These are phyloP conservation scores for Cecropterus lyciades DNA, from an alignment of 1,140 invertebrate species.

Conservation along the genomic window DNA sequence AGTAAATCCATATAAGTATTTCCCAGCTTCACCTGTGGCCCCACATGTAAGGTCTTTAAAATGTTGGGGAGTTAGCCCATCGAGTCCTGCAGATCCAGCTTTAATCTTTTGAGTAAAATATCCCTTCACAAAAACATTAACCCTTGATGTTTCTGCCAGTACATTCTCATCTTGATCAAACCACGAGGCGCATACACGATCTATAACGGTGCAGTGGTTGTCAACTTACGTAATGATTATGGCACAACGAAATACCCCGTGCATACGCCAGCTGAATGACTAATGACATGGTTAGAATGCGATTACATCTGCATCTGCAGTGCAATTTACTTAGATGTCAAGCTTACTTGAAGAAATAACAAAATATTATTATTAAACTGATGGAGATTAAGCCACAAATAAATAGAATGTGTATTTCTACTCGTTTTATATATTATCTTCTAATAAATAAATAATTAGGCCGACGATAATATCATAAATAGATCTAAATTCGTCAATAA, in stretches of 20 bases:
- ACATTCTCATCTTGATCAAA: slow-evolving; percentile 3
- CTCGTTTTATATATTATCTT: background rate
- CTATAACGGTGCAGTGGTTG: slow-evolving; percentile 1
- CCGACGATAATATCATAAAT: no score
- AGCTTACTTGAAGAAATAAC: background rate
- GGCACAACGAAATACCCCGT: background rate
- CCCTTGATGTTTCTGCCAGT: background rate
- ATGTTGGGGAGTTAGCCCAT: no score
- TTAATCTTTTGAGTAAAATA: background rate
- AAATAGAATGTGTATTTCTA: background rate
- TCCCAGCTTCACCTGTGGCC: no score
- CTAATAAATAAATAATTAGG: background rate
- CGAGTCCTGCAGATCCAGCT: no score
- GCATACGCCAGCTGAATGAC: background rate
- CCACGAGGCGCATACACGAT: slow-evolving; percentile 4
- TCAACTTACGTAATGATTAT: slow-evolving; percentile 1
- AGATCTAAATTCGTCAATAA: no score
- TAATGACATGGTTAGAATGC: background rate
- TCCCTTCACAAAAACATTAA: background rate
- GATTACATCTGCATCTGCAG: background rate
- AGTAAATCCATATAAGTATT: no score
- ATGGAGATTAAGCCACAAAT: background rate
- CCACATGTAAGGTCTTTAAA: no score
- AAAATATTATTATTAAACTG: background rate
- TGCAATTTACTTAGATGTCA: background rate